phyloP scores from a whole-genome alignment of 1,140 invertebrate species.

The Lepidurus packardi region DNA sequence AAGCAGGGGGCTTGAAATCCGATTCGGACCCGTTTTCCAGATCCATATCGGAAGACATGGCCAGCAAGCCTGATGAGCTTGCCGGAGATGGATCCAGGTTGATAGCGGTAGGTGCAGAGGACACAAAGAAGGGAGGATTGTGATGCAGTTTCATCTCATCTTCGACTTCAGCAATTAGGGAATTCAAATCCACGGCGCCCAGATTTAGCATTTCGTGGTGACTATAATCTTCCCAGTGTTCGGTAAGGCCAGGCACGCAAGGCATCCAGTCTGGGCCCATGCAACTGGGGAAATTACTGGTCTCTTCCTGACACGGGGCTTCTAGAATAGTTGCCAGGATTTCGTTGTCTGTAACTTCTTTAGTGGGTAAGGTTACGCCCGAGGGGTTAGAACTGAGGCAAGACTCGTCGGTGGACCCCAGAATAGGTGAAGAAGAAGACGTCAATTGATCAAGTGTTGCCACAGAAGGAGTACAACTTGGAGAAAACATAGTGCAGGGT shows the following conservation, averaged over 20 bases:
- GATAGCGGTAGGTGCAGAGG: not conserved
- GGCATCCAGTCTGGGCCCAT: not conserved
- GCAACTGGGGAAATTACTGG: not conserved
- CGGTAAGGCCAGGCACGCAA: not conserved
- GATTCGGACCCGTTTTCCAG: not conserved
- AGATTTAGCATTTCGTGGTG: not conserved
- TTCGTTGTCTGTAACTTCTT: not conserved
- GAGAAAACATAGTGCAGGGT: not conserved
- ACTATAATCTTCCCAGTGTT: conserved; percentile 4
- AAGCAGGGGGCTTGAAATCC: not conserved
- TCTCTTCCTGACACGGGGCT: not conserved
- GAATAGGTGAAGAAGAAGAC: conserved; percentile 16
- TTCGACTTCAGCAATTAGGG: conserved; percentile 10
- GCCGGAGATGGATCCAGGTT: not conserved
- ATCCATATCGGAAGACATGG: not conserved
- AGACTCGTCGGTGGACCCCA: not conserved
- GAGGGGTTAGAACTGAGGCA: not conserved
- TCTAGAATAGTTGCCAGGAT: not conserved
- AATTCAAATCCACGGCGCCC: conserved; percentile 6
- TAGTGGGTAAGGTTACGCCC: conserved; percentile 18
- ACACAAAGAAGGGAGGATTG: not conserved
- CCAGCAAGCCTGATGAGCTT: not conserved
- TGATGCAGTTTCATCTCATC: not conserved
- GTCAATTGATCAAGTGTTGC: not conserved
- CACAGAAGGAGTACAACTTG: not conserved